Percentiles rank a stretch among this genome's conserved stretches.
Conservation (phyloP, 2,113 vertebrate genomes). For the Catharus bicknelli region DNA sequence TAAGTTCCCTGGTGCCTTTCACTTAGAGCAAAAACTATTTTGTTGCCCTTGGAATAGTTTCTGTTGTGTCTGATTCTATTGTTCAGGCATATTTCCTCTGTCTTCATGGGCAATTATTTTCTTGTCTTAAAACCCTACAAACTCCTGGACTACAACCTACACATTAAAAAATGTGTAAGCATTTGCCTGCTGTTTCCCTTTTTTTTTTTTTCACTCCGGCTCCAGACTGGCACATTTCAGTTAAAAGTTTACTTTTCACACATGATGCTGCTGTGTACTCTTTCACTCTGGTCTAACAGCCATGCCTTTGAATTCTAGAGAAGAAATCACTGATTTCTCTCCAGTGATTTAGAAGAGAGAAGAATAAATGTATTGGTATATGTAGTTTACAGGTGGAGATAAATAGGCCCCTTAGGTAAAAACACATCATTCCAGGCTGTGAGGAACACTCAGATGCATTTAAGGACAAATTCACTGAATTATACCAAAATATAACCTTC, state of each 20-base stretch:
- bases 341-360: not conserved
- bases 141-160: not conserved
- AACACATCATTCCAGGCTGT: not conserved
- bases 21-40: not conserved
- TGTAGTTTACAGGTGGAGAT: not conserved
- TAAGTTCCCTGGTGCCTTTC: not conserved
- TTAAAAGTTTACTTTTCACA: not conserved
- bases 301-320: not conserved
- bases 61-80: not conserved
- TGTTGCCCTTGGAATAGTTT: not conserved
- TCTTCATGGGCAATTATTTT: not conserved
- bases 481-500: not conserved
- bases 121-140: not conserved
- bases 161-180: not conserved
- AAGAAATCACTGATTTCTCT: not conserved
- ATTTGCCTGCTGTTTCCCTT: not conserved
- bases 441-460: not conserved
- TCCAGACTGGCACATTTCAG: not conserved
- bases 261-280: not conserved
- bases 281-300: not conserved
- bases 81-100: not conserved
- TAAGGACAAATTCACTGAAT: not conserved
- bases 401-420: not conserved
- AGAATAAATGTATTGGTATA: not conserved
- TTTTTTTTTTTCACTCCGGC: not conserved